Evolutionary conservation across 37 sponge, comb jelly and placozoan species (phyloP).

Genomic region (Agelas oroides): DNA sequence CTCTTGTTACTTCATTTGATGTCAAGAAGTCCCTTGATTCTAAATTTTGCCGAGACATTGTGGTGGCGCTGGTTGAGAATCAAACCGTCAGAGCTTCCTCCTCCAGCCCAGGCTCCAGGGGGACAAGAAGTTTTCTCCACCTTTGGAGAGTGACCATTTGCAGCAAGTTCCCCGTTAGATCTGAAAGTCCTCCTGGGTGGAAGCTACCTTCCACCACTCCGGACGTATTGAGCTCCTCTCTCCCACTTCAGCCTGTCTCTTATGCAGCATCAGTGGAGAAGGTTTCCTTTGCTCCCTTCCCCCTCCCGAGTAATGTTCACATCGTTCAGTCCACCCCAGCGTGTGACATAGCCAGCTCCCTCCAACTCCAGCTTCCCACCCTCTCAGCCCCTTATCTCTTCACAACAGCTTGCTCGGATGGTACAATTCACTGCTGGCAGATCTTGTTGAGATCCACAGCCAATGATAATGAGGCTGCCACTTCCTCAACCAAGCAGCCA

Average conservation of each 20-base stretch:
- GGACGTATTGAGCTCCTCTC: too few species aligned
- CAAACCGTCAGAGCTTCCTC: neutral
- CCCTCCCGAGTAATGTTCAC: constrained; percentile 46
- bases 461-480: neutral
- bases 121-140: constrained; percentile 34
- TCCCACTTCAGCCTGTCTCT: neutral
- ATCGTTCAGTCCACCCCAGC: constrained; percentile 47
- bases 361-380: constrained; percentile 59
- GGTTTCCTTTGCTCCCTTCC: constrained; percentile 46
- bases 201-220: too few species aligned
- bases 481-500: neutral
- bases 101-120: neutral
- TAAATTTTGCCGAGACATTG: constrained; percentile 29
- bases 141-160: constrained; percentile 49
- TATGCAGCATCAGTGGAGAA: constrained; percentile 30
- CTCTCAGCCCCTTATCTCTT: constrained; percentile 83
- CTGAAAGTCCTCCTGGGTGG: too few species aligned
- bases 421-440: constrained; percentile 75
- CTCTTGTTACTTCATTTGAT: constrained; percentile 50
- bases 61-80: constrained; percentile 58
- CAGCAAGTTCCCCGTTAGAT: too few species aligned
- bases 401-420: constrained; percentile 78
- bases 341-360: constrained; percentile 64
- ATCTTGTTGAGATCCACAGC: neutral
- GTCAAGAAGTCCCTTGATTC: constrained; percentile 42